A percentile compares a stretch with the other conserved stretches of the same genome.
Conservation (phyloP, 2,113 vertebrate species). For the Paradoxurus hermaphroditus region DNA sequence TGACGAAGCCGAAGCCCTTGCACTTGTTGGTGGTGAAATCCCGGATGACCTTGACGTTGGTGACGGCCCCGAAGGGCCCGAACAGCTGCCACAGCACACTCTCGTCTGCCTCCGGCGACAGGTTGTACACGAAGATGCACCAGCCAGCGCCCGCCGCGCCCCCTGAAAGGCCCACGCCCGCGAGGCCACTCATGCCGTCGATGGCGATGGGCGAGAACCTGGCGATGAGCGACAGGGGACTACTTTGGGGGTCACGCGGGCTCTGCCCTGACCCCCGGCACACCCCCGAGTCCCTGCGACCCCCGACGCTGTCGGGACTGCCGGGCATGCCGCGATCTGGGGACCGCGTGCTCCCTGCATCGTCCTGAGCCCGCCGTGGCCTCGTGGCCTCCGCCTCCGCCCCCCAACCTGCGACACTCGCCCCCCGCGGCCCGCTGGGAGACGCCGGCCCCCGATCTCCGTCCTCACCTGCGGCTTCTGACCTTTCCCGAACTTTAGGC, state of each 20-base stretch:
- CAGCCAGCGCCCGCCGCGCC: conserved; percentile 86
- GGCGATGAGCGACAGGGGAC: conserved; percentile 91
- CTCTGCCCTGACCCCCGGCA: conserved; percentile 75
- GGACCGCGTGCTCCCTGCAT: not conserved
- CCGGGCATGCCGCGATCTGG: rapidly evolving
- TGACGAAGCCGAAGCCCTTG: conserved; percentile 98
- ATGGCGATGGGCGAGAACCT: conserved; percentile 95
- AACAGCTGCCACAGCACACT: conserved; percentile 99
- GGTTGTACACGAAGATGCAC: conserved; percentile 99
- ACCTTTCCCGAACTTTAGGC: not conserved
- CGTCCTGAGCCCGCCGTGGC: not conserved
- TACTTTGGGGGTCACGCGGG: conserved; percentile 93
- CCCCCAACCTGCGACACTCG: not conserved
- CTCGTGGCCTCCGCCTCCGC: not conserved
- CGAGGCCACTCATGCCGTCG: conserved; percentile 92
- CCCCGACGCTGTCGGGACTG: not conserved
- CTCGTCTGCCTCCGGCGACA: conserved; percentile 95
- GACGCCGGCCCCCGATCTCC: not conserved
- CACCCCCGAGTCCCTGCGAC: not conserved
- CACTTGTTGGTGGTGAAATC: conserved; percentile 99
- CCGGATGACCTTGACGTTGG: conserved; percentile 98
- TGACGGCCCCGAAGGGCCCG: conserved; percentile 96
- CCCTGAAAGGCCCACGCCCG: conserved; percentile 90
- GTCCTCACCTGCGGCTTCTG: not conserved
- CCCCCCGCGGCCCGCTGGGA: not conserved